Evolutionary conservation across 2,797 vertebrate species (phyloP), one percentile per base, ranked within the genome.

Genomic region (Remorina albescens): DNA sequence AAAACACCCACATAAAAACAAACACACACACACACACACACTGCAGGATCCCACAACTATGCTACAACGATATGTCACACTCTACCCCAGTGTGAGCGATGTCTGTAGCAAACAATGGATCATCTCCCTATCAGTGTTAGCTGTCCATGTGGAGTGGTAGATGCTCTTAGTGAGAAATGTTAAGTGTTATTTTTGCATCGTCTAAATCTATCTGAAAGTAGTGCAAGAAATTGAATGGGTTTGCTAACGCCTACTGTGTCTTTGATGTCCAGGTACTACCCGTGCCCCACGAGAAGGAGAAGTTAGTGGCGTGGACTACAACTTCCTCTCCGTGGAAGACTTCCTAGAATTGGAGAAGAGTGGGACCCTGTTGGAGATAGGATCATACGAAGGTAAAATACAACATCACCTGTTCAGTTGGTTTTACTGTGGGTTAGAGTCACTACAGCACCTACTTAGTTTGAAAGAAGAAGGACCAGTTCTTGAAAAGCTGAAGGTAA

Each of bases 281-380:
- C 97, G 98, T 55, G 81, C 94, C 91, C 97, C 97, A 11, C 94
- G 98, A 88, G 97, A 97, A 92, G 97, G 96, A 94, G 98, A 99
- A 93, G 96, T 98, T 84, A 92, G 97, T 80, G 98, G 97, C 56
- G 96, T 99, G 90, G 98, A 99, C 92, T 99, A 99, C 88, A 96
- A 96, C 87, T 99, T 99, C 91, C 95, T 99, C 84, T 96, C 96
- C 58, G 96, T 98, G 79, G 94, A 97, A 78, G 95, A 99, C 34
- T 99, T 99, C 88, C 88, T 96, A 85, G 94, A 97, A 79, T 96
- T 99, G 68, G 97, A 99, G 88, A 91, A 95, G 87, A 98, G 96
- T 51, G 98, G 98, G 53, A 99, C 97, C 47, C 95, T 99, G 74
- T 94, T 99, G 87, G 98, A 99, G 94, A 96, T 98, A 9, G 98